Evolutionary conservation across 64 coral and sea anemone species (phyloP), one percentile per base, ranked within the genome.

Genomic region (Montipora cactus): DNA sequence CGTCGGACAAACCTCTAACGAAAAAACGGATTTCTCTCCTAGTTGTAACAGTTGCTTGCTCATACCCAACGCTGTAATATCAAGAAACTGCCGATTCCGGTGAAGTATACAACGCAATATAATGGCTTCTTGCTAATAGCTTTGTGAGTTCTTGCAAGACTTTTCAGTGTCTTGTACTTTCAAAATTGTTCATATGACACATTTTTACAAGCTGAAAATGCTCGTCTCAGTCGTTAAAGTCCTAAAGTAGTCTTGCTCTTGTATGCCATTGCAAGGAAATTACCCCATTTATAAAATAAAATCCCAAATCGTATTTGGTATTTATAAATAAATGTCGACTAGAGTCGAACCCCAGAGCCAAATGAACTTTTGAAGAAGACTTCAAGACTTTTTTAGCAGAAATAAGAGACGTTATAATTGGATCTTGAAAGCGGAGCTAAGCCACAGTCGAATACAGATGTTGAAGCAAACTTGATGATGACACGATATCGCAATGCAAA

Each of bases 381-480:
- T 71, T 49, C 58, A 84, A 67, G 57, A 53, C n/a, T 44, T 47
- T 67, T 37, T 64, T 19, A 50, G 66, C 3, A 86, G 82, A 86
- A 86, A 86, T 47, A 16, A 19, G 82, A 86, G 66, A 86, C 66
- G 64, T 13, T 4, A 11, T 71, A 86, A 86, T 72, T 86, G 82
- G 82, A 37, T 86, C 82, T 86, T 86, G 45, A 86, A 37, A 20
- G 45, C 47, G 64, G 44, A 86, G 45, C 44, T 70, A 48, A 71
- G 66, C 82, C 82, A 72, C 82, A 71, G 46, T n/a, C 64, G 66
- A 21, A 45, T 86, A 72, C 82, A 86, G 82, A 86, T 86, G 82
- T 86, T 50, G 82, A 67, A 47, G 44, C 58, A 7, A 70, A 8
- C 7, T 9, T 10, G 44, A 22, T 8, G 45, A 44, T 22, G 62